A percentile compares a stretch with the other conserved stretches of the same genome.
Evolutionary conservation across 2,113 vertebrate genomes (phyloP).

Genomic region (Clarias magur): DNA sequence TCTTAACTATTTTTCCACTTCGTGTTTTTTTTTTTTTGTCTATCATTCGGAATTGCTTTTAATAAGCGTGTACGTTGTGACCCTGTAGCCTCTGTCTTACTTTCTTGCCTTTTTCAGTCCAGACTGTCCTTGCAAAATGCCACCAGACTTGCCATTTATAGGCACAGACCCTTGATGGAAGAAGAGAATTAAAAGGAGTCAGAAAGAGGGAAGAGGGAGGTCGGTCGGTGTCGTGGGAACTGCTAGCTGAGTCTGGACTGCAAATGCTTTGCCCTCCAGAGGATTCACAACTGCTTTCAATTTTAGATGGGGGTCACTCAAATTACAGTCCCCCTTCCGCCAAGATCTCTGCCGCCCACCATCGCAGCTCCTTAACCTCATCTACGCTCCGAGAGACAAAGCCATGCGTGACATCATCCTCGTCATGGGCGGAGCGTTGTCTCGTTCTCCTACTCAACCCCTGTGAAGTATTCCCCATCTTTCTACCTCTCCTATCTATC

Average conservation of each 20-base stretch:
- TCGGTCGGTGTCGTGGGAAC: conserved; percentile 66
- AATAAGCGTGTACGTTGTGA: conserved; percentile 41
- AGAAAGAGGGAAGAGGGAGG: conserved; percentile 52
- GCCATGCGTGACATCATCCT: conserved; percentile 62
- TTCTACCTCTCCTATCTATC: conserved; percentile 7
- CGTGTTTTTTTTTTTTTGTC: conserved; percentile 40
- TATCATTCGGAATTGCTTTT: conserved; percentile 51
- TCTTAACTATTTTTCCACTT: conserved; percentile 57
- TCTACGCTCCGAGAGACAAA: conserved; percentile 53
- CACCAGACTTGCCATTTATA: conserved; percentile 64
- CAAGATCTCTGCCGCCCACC: conserved; percentile 41
- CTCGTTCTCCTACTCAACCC: not conserved
- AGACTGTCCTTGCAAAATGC: conserved; percentile 33
- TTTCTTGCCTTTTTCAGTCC: conserved; percentile 56
- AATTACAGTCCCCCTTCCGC: conserved; percentile 60
- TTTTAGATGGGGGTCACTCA: conserved; percentile 62
- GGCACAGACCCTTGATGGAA: conserved; percentile 48
- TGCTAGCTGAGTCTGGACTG: conserved; percentile 53
- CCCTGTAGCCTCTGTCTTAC: conserved; percentile 2
- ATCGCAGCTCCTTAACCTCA: conserved; percentile 20
- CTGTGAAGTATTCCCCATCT: not conserved
- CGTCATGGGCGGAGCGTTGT: conserved; percentile 3
- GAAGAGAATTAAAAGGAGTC: conserved; percentile 45
- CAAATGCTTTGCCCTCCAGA: conserved; percentile 52
- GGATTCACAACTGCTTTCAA: conserved; percentile 66